Conservation (phyloP, 2,113 vertebrate species). For the Poeciliopsis occidentalis region DNA sequence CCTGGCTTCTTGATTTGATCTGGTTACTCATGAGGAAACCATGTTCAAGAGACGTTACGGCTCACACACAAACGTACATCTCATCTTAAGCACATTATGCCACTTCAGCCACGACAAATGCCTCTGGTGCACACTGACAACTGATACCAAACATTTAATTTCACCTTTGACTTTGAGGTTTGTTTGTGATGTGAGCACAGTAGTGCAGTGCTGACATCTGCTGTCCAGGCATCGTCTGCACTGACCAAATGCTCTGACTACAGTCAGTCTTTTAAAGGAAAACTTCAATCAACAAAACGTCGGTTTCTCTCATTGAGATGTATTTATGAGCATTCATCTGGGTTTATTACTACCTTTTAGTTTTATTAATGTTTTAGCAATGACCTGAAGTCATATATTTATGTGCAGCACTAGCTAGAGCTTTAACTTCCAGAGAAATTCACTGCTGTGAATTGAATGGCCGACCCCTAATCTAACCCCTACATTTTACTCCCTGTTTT, state of each 20-base stretch:
- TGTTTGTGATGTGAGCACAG: conserved; percentile 9
- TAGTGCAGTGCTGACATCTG: conserved; percentile 77
- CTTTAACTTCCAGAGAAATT: conserved; percentile 1
- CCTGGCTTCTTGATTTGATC: conserved; percentile 25
- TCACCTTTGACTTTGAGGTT: background rate
- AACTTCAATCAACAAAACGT: background rate
- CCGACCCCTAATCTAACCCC: background rate
- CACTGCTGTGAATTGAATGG: conserved; percentile 5
- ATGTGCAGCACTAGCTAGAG: background rate
- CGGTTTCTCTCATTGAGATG: background rate
- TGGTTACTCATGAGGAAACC: conserved; percentile 45
- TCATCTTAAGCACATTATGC: background rate
- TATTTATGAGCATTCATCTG: background rate
- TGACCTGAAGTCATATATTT: background rate
- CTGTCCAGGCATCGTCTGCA: conserved; percentile 64
- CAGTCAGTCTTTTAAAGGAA: background rate
- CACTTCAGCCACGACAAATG: background rate
- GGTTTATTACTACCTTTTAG: background rate
- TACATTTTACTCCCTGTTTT: background rate
- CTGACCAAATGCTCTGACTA: background rate
- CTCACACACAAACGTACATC: conserved; percentile 1
- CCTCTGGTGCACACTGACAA: background rate
- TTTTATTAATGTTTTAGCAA: background rate
- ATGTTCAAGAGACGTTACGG: background rate
- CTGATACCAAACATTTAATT: background rate